Percentiles rank a stretch among this genome's conserved stretches.
Conservation (phyloP, 2,113 vertebrate species). For the Tragelaphus buxtoni region DNA sequence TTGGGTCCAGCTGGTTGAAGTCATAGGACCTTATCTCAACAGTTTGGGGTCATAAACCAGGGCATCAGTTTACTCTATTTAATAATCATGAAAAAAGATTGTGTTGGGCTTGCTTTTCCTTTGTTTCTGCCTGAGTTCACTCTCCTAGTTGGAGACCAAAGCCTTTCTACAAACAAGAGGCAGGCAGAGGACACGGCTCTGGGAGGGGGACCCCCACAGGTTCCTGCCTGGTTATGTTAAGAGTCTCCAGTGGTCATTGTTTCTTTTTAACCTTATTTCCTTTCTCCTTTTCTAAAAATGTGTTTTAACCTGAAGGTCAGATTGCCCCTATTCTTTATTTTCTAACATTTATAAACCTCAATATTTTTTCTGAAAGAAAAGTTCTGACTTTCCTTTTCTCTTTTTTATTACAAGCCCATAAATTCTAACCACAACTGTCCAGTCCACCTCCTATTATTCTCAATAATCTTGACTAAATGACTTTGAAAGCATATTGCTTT, state of each 20-base stretch:
- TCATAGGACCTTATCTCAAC: too few species aligned
- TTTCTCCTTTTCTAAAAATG: not conserved
- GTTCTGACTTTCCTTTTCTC: constrained; percentile 26
- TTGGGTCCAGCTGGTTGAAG: too few species aligned
- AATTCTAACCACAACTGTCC: constrained; percentile 50
- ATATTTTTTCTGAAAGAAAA: constrained; percentile 31
- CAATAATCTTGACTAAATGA: constrained; percentile 51
- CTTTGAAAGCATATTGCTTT: constrained; percentile 66
- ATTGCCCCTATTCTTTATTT: not conserved
- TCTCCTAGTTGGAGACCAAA: not conserved
- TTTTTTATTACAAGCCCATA: constrained; percentile 26
- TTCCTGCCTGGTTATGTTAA: not conserved
- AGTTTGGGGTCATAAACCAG: not conserved
- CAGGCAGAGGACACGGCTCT: not conserved
- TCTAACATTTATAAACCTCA: constrained; percentile 30
- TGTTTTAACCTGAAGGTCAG: not conserved
- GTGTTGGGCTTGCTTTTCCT: not conserved
- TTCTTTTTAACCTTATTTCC: not conserved
- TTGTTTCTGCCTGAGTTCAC: not conserved
- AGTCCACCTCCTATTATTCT: constrained; percentile 19
- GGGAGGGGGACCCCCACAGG: not conserved
- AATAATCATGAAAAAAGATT: not conserved
- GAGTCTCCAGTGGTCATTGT: not conserved
- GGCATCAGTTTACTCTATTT: not conserved
- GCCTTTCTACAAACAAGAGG: not conserved